These are phyloP conservation scores for Sturnus vulgaris DNA, from an alignment of 2,113 vertebrate genomes.

Conservation along the genomic window DNA sequence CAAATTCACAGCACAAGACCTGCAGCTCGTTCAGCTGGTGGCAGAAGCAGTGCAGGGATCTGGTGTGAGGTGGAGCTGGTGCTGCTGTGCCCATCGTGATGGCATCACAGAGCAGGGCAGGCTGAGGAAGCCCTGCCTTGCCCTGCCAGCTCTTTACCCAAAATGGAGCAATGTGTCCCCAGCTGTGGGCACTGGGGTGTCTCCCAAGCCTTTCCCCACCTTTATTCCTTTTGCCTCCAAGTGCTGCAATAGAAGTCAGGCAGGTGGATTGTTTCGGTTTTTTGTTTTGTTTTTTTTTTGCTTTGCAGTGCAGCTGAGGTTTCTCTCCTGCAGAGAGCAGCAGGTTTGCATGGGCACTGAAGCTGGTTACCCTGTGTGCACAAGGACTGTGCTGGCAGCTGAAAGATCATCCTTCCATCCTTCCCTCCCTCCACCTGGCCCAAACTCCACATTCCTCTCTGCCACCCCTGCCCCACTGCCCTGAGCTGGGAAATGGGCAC, in stretches of 20 bases:
- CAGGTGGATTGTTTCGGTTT: not conserved
- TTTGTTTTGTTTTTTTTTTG: not conserved
- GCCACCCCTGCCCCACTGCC: not conserved
- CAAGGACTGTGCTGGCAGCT: not conserved
- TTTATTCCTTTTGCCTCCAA: not conserved
- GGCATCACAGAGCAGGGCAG: not conserved
- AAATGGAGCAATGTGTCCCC: not conserved
- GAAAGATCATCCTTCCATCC: not conserved
- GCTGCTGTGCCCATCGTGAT: not conserved
- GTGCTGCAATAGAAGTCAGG: not conserved
- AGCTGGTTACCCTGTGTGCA: not conserved
- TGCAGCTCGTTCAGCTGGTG: not conserved
- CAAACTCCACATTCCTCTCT: not conserved
- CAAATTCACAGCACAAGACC: not conserved
- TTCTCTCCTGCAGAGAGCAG: conserved; percentile 2
- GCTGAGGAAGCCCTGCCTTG: not conserved
- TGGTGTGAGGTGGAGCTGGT: not conserved
- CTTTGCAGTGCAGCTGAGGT: not conserved
- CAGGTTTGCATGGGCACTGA: not conserved
- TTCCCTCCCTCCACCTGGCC: not conserved
- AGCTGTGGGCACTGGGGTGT: not conserved
- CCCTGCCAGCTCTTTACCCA: not conserved
- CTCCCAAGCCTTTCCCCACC: not conserved
- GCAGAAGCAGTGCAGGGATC: not conserved
- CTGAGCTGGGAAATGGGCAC: not conserved